Base-by-base conservation (phyloP, 2,888 invertebrate species). In the Chalcis sispes region DNA sequence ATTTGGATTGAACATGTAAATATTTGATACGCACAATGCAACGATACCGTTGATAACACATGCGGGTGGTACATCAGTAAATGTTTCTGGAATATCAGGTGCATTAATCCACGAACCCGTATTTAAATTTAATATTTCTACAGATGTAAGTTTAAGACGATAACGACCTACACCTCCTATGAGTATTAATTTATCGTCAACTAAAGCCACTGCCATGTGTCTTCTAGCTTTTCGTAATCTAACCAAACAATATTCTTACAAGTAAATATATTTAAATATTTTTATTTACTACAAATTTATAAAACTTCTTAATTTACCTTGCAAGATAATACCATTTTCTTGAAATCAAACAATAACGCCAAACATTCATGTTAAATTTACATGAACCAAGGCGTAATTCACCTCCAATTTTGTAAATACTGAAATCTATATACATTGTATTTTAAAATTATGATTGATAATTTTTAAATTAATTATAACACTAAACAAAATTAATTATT, bases 281-380 rank as follows among this genome's bases (percentile, higher is more conserved):
- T 42, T 42, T 42, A 42, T 42, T 50, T 50, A 46, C 3, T 59
- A 54, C 69, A 4, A 54, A 52, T 56, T 8, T 29, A 23, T 32
- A 15, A 8, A 50, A 13, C 1, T 54, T 46, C 32, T 29, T 29
- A 25, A 42, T 27, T 72, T 78, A 85, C 82, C 75, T 80, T 62
- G 84, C 78, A 0, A 82, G 72, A 7, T 82, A 82, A 69, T 82
- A 84, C 86, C 86, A 86, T 32, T 82, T 84, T 32, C 83, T 84
- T 4, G 84, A 82, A 40, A 86, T 75, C 7, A 85, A 71, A 59
- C 85, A 86, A 48, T 85, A 87, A 4, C 86, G 83, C 83, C 84
- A 84, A 36, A 87, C 79, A 2, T 77, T 75, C 29, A 76, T 79
- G 61, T 84, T 84, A 64, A 86, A 86, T 40, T 78, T 80, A 1